Evolutionary conservation across 2,113 vertebrate genomes (phyloP).

Genomic region (Anoura caudifer): DNA sequence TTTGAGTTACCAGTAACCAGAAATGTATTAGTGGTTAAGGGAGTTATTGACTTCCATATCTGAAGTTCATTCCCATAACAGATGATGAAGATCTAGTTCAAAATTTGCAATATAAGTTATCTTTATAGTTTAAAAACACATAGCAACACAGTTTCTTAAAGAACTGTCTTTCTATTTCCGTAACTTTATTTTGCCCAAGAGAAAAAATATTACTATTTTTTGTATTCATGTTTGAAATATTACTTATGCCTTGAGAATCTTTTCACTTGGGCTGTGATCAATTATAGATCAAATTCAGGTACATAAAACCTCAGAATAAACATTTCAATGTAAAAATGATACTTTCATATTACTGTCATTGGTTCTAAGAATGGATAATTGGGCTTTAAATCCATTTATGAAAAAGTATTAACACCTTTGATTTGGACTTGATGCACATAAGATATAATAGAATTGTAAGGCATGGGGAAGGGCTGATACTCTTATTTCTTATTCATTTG

Average conservation of each 20-base stretch:
- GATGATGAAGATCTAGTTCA: background rate
- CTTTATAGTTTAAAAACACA: background rate
- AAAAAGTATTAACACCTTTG: background rate
- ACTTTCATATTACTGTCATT: background rate
- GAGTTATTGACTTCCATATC: background rate
- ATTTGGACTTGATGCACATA: background rate
- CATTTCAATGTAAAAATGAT: background rate
- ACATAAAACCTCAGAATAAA: constrained; percentile 2
- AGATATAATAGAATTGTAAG: background rate
- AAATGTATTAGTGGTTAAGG: background rate
- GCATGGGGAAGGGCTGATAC: background rate
- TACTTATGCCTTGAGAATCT: background rate
- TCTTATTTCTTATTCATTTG: background rate
- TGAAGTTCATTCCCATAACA: background rate
- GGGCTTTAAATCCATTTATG: background rate
- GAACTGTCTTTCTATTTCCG: background rate
- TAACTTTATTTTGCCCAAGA: background rate
- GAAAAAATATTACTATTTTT: background rate
- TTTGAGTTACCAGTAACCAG: background rate
- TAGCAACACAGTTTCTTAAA: constrained; percentile 19
- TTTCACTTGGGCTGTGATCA: constrained; percentile 12
- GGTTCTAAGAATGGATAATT: background rate
- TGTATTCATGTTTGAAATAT: constrained; percentile 28
- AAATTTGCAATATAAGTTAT: background rate
- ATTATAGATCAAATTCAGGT: background rate